Conservation (phyloP, 2,797 vertebrate species). For the Muraenolepis orangiensis region DNA sequence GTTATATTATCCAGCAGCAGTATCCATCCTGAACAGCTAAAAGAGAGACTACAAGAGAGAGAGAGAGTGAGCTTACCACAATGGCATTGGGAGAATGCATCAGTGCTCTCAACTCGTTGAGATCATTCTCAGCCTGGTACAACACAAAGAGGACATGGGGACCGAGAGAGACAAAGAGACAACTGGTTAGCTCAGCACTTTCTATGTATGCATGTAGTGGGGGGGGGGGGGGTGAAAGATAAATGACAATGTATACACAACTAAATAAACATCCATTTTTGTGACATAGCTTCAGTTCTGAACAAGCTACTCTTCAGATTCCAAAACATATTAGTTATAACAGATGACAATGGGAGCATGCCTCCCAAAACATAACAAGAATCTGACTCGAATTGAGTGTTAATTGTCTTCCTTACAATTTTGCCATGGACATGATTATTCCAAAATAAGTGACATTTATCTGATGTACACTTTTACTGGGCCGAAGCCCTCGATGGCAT, state of each 20-base stretch:
- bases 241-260: conserved; percentile 24
- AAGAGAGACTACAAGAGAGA: background rate
- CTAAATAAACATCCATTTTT: conserved; percentile 11
- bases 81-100: conserved; percentile 99
- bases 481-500: background rate
- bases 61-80: conserved; percentile 84
- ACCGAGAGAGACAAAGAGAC: conserved; percentile 59
- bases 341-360: background rate
- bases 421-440: background rate
- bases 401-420: background rate
- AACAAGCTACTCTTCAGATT: background rate
- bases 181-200: conserved; percentile 75
- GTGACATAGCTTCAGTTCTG: background rate
- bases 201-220: conserved; percentile 29
- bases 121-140: conserved; percentile 96
- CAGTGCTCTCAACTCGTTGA: conserved; percentile 99
- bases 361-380: background rate
- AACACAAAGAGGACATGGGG: conserved; percentile 64
- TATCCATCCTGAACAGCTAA: background rate
- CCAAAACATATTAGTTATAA: background rate
- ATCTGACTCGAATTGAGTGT: background rate
- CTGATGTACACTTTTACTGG: background rate
- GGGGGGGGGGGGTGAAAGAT: conserved; percentile 9
- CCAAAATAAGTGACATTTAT: background rate
- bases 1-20: background rate